Evolutionary conservation across 2,888 invertebrate species (phyloP), one percentile per base, ranked within the genome.

Genomic region (Lepeophtheirus nordmannii): DNA sequence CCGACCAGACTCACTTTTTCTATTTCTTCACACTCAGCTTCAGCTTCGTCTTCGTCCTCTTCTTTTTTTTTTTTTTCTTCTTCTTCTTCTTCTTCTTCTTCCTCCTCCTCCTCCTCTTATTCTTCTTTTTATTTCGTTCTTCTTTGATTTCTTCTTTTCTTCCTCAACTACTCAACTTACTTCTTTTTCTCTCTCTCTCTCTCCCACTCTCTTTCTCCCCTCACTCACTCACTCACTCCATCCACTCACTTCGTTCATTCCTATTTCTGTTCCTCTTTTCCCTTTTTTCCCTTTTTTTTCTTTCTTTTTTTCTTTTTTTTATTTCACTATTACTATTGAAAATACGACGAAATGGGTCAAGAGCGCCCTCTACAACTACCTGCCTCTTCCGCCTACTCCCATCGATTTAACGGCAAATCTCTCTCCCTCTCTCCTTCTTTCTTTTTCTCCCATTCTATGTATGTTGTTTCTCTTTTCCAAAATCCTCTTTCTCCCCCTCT

Each of bases 321-420:
- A 46, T 46, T 46, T 30, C 30, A 30, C 53, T 46, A n/a, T n/a
- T 46, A 17, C 53, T 46, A n/a, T n/a, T 8, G 2, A 46, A 46
- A 46, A 46, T 14, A 46, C 14, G 17, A 46, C n/a, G 53, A 46
- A 46, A n/a, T 14, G 8, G 53, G 53, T 46, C 53, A 46, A 46
- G n/a, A 46, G 53, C 53, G 53, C 53, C 53, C 53, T 46, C 53
- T 46, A 46, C n/a, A 17, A 46, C 14, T n/a, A 14, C n/a, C 53
- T 46, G 53, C 53, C 53, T 17, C 53, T 46, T 46, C 53, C 53
- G 53, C 53, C 53, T 17, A 46, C 53, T 46, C 53, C 22, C 58
- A 58, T 20, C 22, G 20, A 22, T 58, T 22, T 58, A 58, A 58
- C 58, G n/a, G 58, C 58, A 23, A 58, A 23, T 20, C 58, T n/a